phyloP scores from a whole-genome alignment of 2,888 invertebrate genomes.

The Xestia xanthographa region DNA sequence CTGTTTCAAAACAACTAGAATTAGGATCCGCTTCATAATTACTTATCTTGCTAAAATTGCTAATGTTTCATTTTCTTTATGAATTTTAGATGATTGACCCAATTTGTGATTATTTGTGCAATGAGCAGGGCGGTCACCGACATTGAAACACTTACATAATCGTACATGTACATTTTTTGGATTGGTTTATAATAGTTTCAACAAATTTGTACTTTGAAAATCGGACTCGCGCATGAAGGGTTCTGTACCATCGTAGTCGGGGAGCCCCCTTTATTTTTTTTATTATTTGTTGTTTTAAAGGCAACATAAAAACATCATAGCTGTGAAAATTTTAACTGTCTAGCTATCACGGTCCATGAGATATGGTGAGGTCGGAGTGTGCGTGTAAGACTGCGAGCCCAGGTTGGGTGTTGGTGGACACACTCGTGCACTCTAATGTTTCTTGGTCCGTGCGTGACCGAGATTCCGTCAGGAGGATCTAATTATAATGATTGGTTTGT shows the following conservation, averaged over 20 bases:
- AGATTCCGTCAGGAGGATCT: background rate
- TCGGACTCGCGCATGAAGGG: no score
- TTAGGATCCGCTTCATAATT: slow-evolving; percentile 40
- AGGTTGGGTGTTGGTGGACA: background rate
- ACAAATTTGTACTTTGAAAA: no score
- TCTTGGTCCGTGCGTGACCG: background rate
- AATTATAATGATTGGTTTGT: background rate
- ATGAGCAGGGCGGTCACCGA: background rate
- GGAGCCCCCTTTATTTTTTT: no score
- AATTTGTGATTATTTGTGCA: background rate
- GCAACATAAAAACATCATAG: no score
- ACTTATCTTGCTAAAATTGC: background rate
- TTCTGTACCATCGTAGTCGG: no score
- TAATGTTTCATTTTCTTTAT: slow-evolving; percentile 23
- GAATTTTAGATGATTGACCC: background rate
- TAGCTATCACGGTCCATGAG: no score
- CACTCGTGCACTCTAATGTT: background rate
- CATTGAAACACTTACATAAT: background rate
- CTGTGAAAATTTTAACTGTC: no score
- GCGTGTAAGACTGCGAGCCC: background rate
- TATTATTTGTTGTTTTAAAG: no score
- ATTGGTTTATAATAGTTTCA: background rate
- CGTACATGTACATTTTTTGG: background rate
- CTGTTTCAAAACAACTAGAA: slow-evolving; percentile 47
- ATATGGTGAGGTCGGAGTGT: no score